Evolutionary conservation across 2,888 invertebrate genomes (phyloP).

Genomic region (Trichogramma dendrolimi): DNA sequence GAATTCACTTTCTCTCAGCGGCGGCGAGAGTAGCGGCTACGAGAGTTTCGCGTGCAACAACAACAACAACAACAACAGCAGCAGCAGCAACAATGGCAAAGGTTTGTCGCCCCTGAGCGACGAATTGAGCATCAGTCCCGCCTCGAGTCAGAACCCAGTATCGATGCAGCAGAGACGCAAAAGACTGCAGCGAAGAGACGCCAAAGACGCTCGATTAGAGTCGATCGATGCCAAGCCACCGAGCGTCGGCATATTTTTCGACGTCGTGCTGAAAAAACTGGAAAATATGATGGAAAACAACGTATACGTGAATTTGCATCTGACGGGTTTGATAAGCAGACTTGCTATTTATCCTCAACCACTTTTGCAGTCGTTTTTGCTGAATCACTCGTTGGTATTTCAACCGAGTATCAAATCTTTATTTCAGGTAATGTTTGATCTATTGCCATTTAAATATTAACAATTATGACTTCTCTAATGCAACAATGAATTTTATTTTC

Average conservation of each 20-base stretch:
- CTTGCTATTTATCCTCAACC: conserved; percentile 87
- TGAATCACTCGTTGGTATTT: conserved; percentile 79
- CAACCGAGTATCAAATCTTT: conserved; percentile 89
- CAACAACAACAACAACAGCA: conserved; percentile 41
- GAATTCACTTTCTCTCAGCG: conserved; percentile 60
- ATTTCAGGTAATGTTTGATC: conserved; percentile 68
- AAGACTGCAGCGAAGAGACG: conserved; percentile 18
- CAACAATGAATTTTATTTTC: conserved; percentile 17
- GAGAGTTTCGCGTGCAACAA: conserved; percentile 61
- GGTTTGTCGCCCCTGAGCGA: too few species aligned
- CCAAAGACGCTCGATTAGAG: neutral
- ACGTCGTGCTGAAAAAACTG: conserved; percentile 73
- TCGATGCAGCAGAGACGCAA: conserved; percentile 23
- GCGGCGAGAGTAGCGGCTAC: conserved; percentile 75
- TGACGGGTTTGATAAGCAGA: conserved; percentile 81
- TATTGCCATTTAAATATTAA: conserved; percentile 5
- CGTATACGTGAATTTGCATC: conserved; percentile 77
- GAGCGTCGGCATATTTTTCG: conserved; percentile 62
- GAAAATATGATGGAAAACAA: conserved; percentile 81
- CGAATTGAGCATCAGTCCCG: conserved; percentile 5
- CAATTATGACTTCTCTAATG: conserved; percentile 3
- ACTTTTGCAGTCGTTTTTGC: conserved; percentile 77
- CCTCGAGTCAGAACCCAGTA: neutral
- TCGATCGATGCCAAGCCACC: conserved; percentile 45
- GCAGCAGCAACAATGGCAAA: conserved; percentile 33